A percentile compares a stretch with the other conserved stretches of the same genome.
Evolutionary conservation across 2,797 vertebrate genomes (phyloP).

Genomic region (Urocyon cinereoargenteus): DNA sequence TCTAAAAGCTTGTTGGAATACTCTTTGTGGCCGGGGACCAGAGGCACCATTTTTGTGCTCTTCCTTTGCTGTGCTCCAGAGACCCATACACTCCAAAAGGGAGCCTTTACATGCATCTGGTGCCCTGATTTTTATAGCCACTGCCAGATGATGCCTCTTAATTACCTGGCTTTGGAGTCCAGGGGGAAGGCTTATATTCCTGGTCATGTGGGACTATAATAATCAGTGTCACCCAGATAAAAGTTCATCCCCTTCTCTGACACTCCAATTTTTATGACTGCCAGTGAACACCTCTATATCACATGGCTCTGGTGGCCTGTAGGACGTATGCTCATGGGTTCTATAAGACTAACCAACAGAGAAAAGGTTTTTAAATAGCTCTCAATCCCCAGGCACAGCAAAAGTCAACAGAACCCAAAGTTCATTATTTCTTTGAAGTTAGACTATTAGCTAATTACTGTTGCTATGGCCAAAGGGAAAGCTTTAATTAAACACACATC

Average conservation of each 20-base stretch:
- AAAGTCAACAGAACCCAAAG: not conserved
- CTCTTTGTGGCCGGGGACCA: not conserved
- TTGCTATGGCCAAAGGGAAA: not conserved
- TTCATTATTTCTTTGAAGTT: not conserved
- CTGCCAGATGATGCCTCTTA: not conserved
- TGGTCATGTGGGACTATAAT: not conserved
- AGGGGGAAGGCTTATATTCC: not conserved
- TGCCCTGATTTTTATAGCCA: not conserved
- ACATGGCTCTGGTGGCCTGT: not conserved
- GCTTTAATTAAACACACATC: not conserved
- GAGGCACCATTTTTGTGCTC: not conserved
- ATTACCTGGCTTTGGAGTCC: not conserved
- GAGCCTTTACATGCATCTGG: not conserved
- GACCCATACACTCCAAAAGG: not conserved
- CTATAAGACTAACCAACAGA: not conserved
- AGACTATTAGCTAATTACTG: not conserved
- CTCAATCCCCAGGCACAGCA: not conserved
- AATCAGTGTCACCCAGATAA: not conserved
- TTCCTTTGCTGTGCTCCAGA: not conserved
- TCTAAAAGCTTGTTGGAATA: not conserved
- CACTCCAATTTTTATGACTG: not conserved
- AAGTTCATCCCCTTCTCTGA: not conserved
- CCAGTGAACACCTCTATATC: not conserved
- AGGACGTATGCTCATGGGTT: not conserved
- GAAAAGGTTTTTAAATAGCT: not conserved